Evolutionary conservation across 1,140 invertebrate genomes (phyloP).

Genomic region (Diorhabda sublineata): DNA sequence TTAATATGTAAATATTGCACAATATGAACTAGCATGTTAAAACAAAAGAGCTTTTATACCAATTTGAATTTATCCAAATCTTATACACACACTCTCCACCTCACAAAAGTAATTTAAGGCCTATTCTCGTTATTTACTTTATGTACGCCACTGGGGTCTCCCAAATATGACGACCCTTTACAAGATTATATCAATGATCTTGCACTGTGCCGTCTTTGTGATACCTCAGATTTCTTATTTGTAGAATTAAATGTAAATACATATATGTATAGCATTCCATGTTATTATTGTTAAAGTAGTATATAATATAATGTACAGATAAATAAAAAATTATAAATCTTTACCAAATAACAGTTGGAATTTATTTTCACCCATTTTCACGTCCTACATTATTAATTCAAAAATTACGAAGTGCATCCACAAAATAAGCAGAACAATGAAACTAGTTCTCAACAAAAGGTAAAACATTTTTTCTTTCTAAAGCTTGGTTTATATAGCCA

Average conservation of each 20-base stretch:
- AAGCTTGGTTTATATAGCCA: no score
- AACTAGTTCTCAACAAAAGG: no score
- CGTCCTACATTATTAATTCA: no score
- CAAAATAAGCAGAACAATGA: no score
- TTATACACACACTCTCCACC: conserved; percentile 23
- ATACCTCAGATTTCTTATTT: conserved; percentile 10
- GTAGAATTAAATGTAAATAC: conserved; percentile 10
- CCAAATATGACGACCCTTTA: neutral
- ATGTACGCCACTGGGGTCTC: conserved; percentile 30
- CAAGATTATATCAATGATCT: conserved; percentile 8
- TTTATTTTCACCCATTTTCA: no score
- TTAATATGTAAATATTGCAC: conserved; percentile 11
- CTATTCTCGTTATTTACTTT: conserved; percentile 38
- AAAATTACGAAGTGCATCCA: no score
- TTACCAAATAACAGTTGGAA: neutral
- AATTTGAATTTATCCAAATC: neutral
- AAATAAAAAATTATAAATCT: conserved; percentile 7
- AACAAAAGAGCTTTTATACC: conserved; percentile 9
- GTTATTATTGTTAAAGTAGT: conserved; percentile 1
- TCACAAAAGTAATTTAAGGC: conserved; percentile 36
- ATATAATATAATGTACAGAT: neutral
- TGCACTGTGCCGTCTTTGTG: conserved; percentile 18
- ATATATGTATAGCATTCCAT: conserved; percentile 5
- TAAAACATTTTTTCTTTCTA: no score
- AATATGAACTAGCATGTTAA: conserved; percentile 8